Evolutionary conservation across 2,113 vertebrate genomes (phyloP).

Genomic region (Rhagologus leucostigma): DNA sequence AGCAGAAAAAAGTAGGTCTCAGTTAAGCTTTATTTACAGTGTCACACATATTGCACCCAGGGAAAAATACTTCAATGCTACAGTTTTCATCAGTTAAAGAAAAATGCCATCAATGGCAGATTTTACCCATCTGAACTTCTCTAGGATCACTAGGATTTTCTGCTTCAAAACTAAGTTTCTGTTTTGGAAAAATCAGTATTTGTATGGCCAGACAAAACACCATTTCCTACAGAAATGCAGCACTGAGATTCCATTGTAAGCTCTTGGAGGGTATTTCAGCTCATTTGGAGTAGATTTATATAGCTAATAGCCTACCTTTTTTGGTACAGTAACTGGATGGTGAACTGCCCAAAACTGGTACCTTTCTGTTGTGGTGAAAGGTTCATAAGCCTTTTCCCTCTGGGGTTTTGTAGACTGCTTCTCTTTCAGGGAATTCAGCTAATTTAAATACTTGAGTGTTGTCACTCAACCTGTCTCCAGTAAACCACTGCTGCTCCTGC

Average conservation of each 20-base stretch:
- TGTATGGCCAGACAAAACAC: neutral
- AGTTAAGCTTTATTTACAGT: neutral
- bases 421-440: neutral
- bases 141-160: neutral
- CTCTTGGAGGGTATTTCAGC: neutral
- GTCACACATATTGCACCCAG: neutral
- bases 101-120: neutral
- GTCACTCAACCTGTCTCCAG: neutral
- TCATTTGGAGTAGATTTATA: neutral
- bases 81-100: neutral
- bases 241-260: neutral
- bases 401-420: neutral
- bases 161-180: neutral
- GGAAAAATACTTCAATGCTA: neutral
- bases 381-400: neutral
- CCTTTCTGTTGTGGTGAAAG: neutral
- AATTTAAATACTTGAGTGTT: neutral
- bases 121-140: neutral
- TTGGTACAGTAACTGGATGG: neutral
- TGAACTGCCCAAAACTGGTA: neutral
- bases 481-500: neutral
- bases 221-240: neutral
- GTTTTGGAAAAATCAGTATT: neutral
- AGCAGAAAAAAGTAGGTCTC: slow-evolving; percentile 24
- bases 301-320: neutral